These are phyloP conservation scores for Rhynchomys soricoides DNA, from an alignment of 2,113 vertebrate genomes.

Conservation along the genomic window DNA sequence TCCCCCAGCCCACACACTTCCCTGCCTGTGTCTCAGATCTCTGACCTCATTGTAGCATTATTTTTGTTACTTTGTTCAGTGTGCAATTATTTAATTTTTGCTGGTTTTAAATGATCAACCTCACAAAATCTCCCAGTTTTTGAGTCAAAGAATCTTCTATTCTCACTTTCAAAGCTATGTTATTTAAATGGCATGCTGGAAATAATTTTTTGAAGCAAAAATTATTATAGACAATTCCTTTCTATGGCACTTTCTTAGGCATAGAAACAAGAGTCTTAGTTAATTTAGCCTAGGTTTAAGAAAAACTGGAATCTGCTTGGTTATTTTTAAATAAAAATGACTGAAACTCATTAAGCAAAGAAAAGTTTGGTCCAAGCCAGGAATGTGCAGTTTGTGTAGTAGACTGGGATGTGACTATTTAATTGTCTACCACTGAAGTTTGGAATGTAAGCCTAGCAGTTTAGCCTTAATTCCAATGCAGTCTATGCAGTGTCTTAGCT, in stretches of 20 bases:
- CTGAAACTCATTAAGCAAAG: slow-evolving; percentile 64
- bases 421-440: slow-evolving; percentile 36
- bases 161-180: slow-evolving; percentile 32
- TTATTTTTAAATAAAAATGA: slow-evolving; percentile 73
- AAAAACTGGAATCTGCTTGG: slow-evolving; percentile 21
- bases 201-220: slow-evolving; percentile 36
- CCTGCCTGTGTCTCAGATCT: not conserved
- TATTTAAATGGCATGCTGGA: slow-evolving; percentile 57
- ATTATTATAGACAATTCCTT: slow-evolving; percentile 19
- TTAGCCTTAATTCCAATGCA: slow-evolving; percentile 16
- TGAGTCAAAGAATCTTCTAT: not conserved
- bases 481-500: not conserved
- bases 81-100: not conserved
- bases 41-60: not conserved
- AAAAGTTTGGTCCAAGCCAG: slow-evolving; percentile 55
- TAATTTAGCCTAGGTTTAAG: slow-evolving; percentile 45
- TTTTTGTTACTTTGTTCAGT: not conserved
- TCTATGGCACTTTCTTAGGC: slow-evolving; percentile 45
- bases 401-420: not conserved
- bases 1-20: no score
- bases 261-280: slow-evolving; percentile 38
- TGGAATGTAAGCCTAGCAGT: not conserved
- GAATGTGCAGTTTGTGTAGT: slow-evolving; percentile 43
- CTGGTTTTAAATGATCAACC: not conserved
- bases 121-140: not conserved